These are phyloP conservation scores for Catotricha subobsoleta DNA, from an alignment of 2,888 invertebrate genomes.

Conservation along the genomic window DNA sequence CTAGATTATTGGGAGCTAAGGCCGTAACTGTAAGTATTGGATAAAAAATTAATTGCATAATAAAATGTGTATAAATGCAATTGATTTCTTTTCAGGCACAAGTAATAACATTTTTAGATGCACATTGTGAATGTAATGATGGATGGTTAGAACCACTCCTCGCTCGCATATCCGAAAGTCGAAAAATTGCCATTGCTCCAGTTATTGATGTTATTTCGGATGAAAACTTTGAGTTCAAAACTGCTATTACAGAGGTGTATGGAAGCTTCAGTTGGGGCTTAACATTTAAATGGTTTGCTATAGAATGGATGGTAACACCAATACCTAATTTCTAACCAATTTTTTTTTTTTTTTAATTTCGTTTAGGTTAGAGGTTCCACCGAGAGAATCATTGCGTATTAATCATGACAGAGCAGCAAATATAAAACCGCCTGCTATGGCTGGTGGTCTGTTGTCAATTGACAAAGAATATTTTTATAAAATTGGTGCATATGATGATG, in stretches of 20 bases:
- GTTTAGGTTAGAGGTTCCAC: too few species aligned
- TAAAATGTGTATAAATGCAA: too few species aligned
- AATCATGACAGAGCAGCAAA: slow-evolving; percentile 9
- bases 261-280: slow-evolving; percentile 7
- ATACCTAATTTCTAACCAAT: too few species aligned
- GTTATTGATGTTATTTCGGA: slow-evolving; percentile 23
- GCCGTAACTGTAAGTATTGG: slow-evolving; percentile 12
- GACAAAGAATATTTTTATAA: slow-evolving; percentile 1
- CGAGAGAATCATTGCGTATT: neutral
- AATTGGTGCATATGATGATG: neutral
- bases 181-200: slow-evolving; percentile 18
- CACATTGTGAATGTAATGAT: slow-evolving; percentile 15
- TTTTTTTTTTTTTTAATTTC: too few species aligned
- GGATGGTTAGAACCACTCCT: slow-evolving; percentile 22
- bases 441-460: slow-evolving; percentile 1
- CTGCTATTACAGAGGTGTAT: neutral
- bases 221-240: slow-evolving; percentile 18
- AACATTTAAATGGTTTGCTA: neutral
- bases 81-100: slow-evolving; percentile 9
- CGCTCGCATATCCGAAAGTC: slow-evolving; percentile 14
- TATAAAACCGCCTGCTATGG: slow-evolving; percentile 11
- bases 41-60: too few species aligned
- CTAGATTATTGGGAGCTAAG: slow-evolving; percentile 15
- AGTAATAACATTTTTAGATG: slow-evolving; percentile 15
- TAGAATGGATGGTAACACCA: too few species aligned